A percentile compares a stretch with the other conserved stretches of the same genome.
Conservation (phyloP, 1,140 invertebrate species). For the Bombus difficillimus region DNA sequence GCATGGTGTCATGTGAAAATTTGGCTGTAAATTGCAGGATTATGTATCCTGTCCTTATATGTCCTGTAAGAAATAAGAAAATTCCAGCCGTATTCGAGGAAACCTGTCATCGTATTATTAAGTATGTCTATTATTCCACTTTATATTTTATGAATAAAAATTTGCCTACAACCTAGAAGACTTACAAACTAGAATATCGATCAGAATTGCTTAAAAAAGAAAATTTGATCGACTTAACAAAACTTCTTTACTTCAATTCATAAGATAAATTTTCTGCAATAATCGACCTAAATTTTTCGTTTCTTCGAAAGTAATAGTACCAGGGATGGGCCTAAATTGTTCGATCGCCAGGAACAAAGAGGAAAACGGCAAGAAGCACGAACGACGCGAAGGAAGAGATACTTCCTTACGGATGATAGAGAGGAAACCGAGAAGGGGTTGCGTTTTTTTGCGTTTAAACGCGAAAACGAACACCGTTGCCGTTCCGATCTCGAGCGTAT, state of each 20-base stretch:
- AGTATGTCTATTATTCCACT: too few species aligned
- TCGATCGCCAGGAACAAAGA: too few species aligned
- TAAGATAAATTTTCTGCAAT: not conserved
- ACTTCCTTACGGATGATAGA: conserved; percentile 26
- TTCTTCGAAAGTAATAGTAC: not conserved
- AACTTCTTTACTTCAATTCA: not conserved
- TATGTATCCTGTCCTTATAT: not conserved
- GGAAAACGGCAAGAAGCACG: not conserved
- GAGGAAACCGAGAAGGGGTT: not conserved
- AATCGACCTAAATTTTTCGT: not conserved
- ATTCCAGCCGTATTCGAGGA: not conserved
- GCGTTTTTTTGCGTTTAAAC: conserved; percentile 41
- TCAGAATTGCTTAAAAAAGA: not conserved
- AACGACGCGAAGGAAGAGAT: conserved; percentile 9
- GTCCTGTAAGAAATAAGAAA: not conserved
- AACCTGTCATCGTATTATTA: not conserved
- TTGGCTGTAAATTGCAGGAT: not conserved
- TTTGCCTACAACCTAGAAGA: not conserved
- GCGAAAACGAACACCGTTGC: conserved; percentile 37
- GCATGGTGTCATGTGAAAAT: not conserved
- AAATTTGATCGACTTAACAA: not conserved
- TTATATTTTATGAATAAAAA: too few species aligned
- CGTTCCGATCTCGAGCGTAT: conserved; percentile 41
- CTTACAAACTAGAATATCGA: too few species aligned
- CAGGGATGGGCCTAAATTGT: not conserved